A percentile compares a stretch with the other conserved stretches of the same genome.
Evolutionary conservation across 2,113 vertebrate species (phyloP).

Genomic region (Scartelaos histophorus): DNA sequence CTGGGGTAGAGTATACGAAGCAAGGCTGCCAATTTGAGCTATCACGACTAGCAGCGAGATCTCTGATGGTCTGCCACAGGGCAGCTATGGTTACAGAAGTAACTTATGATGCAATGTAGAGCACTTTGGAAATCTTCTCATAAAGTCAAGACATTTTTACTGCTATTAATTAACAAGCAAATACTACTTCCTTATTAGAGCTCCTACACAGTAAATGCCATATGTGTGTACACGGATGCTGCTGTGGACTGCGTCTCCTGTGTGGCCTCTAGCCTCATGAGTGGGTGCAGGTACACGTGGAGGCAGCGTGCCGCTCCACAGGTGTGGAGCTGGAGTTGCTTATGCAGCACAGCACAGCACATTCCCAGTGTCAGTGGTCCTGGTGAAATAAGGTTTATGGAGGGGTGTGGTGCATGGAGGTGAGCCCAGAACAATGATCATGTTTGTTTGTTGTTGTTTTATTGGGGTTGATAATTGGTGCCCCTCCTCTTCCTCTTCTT

Average conservation of each 20-base stretch:
- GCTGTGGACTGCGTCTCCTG: conserved; percentile 18
- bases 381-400: conserved; percentile 67
- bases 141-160: neutral
- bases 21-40: neutral
- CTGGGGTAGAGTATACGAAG: neutral
- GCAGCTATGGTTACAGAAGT: neutral
- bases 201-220: neutral
- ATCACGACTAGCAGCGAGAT: neutral
- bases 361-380: conserved; percentile 67
- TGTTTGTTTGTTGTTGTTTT: conserved; percentile 78
- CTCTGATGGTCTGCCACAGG: neutral
- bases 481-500: conserved; percentile 57
- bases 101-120: neutral
- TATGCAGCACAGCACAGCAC: conserved; percentile 78
- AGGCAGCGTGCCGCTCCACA: conserved; percentile 50
- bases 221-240: conserved; percentile 14
- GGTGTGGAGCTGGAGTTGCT: conserved; percentile 72
- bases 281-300: conserved; percentile 46
- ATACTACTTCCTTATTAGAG: neutral
- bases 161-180: neutral
- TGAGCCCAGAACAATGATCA: conserved; percentile 71
- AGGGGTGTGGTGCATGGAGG: conserved; percentile 71
- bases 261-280: conserved; percentile 21
- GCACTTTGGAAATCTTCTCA: neutral
- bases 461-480: conserved; percentile 76